A percentile compares a stretch with the other conserved stretches of the same genome.
Evolutionary conservation across 2,888 invertebrate species (phyloP).

Genomic region (Empis stercorea): DNA sequence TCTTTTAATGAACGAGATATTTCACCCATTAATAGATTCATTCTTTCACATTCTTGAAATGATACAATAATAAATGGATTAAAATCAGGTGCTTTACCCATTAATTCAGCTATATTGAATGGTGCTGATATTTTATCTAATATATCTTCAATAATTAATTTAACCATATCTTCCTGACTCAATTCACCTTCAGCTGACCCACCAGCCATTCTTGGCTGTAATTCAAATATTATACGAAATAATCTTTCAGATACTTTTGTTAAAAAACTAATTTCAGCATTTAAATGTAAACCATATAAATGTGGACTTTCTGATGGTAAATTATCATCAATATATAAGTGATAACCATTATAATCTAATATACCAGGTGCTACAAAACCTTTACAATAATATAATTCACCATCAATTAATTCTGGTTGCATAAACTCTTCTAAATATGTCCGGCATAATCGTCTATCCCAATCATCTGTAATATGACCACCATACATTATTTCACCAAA

Average conservation of each 20-base stretch:
- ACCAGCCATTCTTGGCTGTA: slow-evolving; percentile 76
- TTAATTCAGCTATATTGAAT: slow-evolving; percentile 75
- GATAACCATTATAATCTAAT: slow-evolving; percentile 76
- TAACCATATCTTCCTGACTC: slow-evolving; percentile 61
- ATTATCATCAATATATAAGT: slow-evolving; percentile 73
- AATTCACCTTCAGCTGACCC: slow-evolving; percentile 46
- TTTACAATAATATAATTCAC: slow-evolving; percentile 66
- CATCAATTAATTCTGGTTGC: slow-evolving; percentile 75
- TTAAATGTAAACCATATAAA: slow-evolving; percentile 85
- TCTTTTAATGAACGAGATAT: slow-evolving; percentile 71
- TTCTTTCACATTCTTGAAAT: slow-evolving; percentile 86
- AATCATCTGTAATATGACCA: slow-evolving; percentile 93
- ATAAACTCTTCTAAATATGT: slow-evolving; percentile 80
- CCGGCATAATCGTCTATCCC: slow-evolving; percentile 79
- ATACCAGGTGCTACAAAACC: slow-evolving; percentile 82
- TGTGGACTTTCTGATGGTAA: slow-evolving; percentile 80
- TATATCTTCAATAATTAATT: slow-evolving; percentile 68
- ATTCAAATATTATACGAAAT: slow-evolving; percentile 73
- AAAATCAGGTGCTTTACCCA: slow-evolving; percentile 75
- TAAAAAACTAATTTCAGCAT: slow-evolving; percentile 89
- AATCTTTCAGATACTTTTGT: slow-evolving; percentile 75
- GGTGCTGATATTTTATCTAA: slow-evolving; percentile 78
- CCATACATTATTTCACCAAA: slow-evolving; percentile 98
- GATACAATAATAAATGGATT: slow-evolving; percentile 87
- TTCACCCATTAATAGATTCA: slow-evolving; percentile 78